Percentiles rank a stretch among this genome's conserved stretches.
phyloP scores from a whole-genome alignment of 2,113 vertebrate species.

The Alaudala cheleensis region DNA sequence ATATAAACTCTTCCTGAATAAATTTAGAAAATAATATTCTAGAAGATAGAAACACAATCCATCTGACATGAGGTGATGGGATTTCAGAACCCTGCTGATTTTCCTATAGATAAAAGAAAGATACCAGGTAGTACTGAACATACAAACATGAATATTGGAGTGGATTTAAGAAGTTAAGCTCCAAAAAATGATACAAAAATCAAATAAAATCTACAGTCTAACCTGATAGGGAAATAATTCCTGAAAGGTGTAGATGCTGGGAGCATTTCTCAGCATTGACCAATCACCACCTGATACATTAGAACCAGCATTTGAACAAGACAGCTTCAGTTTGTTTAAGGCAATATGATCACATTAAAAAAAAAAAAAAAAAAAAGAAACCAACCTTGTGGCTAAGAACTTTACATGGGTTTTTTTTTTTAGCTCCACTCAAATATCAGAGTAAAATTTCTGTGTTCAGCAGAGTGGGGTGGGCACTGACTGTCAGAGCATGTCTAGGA shows the following conservation, averaged over 20 bases:
- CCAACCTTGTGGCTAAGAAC: neutral
- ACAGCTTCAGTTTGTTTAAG: neutral
- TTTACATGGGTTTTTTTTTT: neutral
- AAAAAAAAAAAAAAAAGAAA: neutral
- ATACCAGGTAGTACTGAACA: neutral
- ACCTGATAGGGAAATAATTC: neutral
- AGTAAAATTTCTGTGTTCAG: neutral
- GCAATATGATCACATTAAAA: neutral
- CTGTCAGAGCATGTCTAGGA: neutral
- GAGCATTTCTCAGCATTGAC: neutral
- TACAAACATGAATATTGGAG: neutral
- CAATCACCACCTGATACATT: neutral
- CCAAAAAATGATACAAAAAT: neutral
- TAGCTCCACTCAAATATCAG: neutral
- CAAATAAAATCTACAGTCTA: neutral
- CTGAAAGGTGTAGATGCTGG: neutral
- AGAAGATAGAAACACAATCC: neutral
- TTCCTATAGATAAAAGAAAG: neutral
- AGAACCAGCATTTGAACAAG: neutral
- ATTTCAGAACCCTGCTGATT: neutral
- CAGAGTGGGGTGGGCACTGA: neutral
- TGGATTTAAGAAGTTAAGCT: neutral
- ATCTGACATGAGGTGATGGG: neutral
- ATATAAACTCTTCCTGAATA: neutral
- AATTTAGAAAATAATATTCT: neutral